Evolutionary conservation across 2,113 vertebrate species (phyloP).

Genomic region (Eretmodus cyanostictus): DNA sequence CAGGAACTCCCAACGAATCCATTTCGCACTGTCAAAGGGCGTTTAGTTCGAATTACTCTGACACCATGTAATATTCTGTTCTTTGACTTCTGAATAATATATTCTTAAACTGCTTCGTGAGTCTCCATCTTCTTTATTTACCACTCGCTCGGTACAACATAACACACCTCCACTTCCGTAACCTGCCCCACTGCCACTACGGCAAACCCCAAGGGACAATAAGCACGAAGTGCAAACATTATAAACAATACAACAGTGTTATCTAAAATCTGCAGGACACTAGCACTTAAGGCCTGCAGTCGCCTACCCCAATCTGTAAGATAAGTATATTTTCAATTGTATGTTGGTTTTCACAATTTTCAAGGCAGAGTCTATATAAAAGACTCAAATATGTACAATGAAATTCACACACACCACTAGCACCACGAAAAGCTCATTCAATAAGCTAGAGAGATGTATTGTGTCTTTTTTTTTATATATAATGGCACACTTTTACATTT

Average conservation of each 20-base stretch:
- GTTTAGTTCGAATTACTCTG: not conserved
- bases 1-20: not conserved
- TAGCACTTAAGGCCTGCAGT: not conserved
- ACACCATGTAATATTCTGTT: not conserved
- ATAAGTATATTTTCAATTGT: not conserved
- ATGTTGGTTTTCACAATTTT: not conserved
- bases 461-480: not conserved
- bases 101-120: not conserved
- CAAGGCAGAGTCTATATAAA: not conserved
- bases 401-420: not conserved
- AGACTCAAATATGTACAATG: not conserved
- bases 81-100: not conserved
- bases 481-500: not conserved
- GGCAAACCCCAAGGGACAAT: not conserved
- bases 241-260: not conserved
- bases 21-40: not conserved
- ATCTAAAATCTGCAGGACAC: not conserved
- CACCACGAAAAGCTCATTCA: not conserved
- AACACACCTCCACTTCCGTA: not conserved
- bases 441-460: not conserved
- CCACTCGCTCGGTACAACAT: not conserved
- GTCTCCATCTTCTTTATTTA: not conserved
- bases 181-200: not conserved
- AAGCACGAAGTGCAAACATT: not conserved
- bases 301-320: not conserved